Conservation (phyloP, 2,797 vertebrate genomes). For the Sebastes taczanowskii region DNA sequence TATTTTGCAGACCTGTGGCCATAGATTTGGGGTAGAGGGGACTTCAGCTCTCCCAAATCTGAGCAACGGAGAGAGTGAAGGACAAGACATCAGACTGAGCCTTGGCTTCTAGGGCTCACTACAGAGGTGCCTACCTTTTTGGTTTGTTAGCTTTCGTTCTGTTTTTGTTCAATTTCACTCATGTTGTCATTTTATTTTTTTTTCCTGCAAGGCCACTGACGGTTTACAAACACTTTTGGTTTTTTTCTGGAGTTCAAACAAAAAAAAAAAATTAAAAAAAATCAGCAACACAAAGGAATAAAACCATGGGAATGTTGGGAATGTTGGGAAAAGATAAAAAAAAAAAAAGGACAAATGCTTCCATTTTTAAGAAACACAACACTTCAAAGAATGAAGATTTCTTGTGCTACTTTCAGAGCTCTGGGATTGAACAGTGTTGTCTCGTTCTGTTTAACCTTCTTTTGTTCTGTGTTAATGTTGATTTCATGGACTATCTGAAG, state of each 20-base stretch:
- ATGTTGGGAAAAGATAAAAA: conserved; percentile 68
- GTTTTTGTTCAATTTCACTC: conserved; percentile 56
- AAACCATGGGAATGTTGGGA: conserved; percentile 58
- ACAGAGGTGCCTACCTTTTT: conserved; percentile 86
- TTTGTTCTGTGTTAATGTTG: conserved; percentile 80
- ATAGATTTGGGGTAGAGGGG: conserved; percentile 88
- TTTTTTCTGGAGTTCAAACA: conserved; percentile 86
- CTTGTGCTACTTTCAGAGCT: conserved; percentile 93
- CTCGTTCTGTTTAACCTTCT: conserved; percentile 75
- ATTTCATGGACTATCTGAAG: conserved; percentile 82
- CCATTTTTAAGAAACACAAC: conserved; percentile 81
- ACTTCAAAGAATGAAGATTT: conserved; percentile 92
- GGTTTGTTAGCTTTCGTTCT: conserved; percentile 73
- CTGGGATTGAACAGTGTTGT: conserved; percentile 96
- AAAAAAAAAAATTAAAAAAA: conserved; percentile 35
- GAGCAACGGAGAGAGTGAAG: conserved; percentile 68
- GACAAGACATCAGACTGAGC: conserved; percentile 74
- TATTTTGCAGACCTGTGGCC: conserved; percentile 91
- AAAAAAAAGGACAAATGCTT: conserved; percentile 84
- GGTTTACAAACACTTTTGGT: conserved; percentile 94
- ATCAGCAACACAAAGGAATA: conserved; percentile 71
- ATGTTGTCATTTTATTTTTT: conserved; percentile 54
- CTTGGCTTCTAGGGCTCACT: conserved; percentile 77
- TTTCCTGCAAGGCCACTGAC: conserved; percentile 85
- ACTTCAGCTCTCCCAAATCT: conserved; percentile 84